A percentile compares a stretch with the other conserved stretches of the same genome.
Conservation (phyloP, 1,140 invertebrate species). For the Drosophila asahinai region DNA sequence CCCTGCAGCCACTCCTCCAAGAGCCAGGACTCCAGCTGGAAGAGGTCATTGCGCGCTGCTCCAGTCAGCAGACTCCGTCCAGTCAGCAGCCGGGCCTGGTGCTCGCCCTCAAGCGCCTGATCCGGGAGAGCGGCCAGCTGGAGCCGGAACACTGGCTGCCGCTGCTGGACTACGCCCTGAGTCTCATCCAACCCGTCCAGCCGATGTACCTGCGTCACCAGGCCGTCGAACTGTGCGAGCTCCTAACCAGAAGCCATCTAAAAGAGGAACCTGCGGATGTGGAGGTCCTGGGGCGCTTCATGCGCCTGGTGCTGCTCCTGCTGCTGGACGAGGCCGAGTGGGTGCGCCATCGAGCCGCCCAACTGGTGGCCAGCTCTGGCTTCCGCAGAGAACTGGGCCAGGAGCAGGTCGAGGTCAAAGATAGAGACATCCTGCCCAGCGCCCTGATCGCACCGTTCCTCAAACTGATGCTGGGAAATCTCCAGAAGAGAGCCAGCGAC, state of each 20-base stretch:
- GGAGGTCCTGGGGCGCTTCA: slow-evolving; percentile 49
- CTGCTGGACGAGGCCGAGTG: slow-evolving; percentile 73
- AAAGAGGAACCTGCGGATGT: not conserved
- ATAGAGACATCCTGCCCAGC: slow-evolving; percentile 42
- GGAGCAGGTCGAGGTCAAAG: no score
- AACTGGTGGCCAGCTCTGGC: slow-evolving; percentile 39
- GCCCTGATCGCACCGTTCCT: slow-evolving; percentile 43
- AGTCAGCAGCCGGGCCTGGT: slow-evolving; percentile 44
- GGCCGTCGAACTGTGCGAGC: slow-evolving; percentile 34
- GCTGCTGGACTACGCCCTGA: slow-evolving; percentile 33
- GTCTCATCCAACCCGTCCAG: slow-evolving; percentile 27
- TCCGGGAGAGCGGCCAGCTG: not conserved
- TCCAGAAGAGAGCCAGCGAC: slow-evolving; percentile 15
- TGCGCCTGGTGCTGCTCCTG: slow-evolving; percentile 58
- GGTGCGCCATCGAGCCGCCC: slow-evolving; percentile 60
- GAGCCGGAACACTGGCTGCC: slow-evolving; percentile 9
- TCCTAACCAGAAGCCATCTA: not conserved
- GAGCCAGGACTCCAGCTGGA: not conserved
- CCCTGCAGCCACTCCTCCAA: slow-evolving; percentile 27
- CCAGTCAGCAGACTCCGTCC: not conserved
- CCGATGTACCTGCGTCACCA: slow-evolving; percentile 44
- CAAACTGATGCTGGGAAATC: slow-evolving; percentile 15
- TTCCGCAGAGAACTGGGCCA: not conserved
- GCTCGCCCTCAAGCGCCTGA: slow-evolving; percentile 31
- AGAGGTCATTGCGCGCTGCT: slow-evolving; percentile 12